These are phyloP conservation scores for Tetragnatha versicolor DNA, from an alignment of 1,140 invertebrate genomes.

Conservation along the genomic window DNA sequence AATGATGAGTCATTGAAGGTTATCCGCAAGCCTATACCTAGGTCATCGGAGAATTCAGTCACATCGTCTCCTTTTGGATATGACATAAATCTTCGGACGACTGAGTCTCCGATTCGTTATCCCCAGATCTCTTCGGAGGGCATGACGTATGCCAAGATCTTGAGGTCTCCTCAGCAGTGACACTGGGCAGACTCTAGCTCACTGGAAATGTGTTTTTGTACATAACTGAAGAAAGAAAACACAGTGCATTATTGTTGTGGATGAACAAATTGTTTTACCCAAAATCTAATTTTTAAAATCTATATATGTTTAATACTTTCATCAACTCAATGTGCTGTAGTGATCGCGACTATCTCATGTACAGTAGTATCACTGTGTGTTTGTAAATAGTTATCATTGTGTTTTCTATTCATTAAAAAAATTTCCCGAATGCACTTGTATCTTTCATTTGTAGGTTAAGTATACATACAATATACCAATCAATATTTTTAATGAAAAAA, in stretches of 20 bases:
- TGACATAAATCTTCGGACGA: slow-evolving; percentile 24
- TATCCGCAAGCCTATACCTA: slow-evolving; percentile 27
- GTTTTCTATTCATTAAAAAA: slow-evolving; percentile 49
- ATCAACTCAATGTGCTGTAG: slow-evolving; percentile 41
- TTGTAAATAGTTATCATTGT: slow-evolving; percentile 51
- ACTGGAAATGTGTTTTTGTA: not conserved
- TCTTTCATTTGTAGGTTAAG: too few species aligned
- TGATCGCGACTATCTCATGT: slow-evolving; percentile 28
- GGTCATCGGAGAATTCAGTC: not conserved
- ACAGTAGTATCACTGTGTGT: slow-evolving; percentile 47
- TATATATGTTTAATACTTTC: slow-evolving; percentile 49
- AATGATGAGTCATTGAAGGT: slow-evolving; percentile 33
- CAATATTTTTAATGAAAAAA: too few species aligned
- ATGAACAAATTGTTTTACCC: slow-evolving; percentile 22
- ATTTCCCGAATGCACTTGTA: slow-evolving; percentile 24
- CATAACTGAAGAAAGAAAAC: not conserved
- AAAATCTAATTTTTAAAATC: slow-evolving; percentile 50
- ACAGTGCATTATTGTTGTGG: slow-evolving; percentile 42
- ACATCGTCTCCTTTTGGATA: slow-evolving; percentile 11
- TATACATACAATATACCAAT: too few species aligned
- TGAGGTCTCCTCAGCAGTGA: slow-evolving; percentile 47
- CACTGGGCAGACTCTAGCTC: not conserved
- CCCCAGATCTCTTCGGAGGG: slow-evolving; percentile 42
- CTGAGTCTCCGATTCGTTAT: slow-evolving; percentile 19
- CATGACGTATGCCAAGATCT: slow-evolving; percentile 47